Evolutionary conservation across 2,113 vertebrate genomes (phyloP).

Genomic region (Loxodonta africana): DNA sequence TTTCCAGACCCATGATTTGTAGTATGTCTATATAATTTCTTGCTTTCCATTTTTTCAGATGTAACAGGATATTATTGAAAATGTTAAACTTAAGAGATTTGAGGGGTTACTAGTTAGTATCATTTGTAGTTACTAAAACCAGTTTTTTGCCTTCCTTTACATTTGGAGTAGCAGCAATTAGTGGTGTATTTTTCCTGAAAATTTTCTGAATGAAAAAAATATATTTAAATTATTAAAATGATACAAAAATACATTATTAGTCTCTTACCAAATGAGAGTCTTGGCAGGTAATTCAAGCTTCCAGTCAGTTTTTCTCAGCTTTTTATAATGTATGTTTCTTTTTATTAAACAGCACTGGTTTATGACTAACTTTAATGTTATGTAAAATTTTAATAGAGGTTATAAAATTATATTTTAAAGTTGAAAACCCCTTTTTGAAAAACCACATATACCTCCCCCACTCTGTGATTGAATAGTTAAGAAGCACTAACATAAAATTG

Average conservation of each 20-base stretch:
- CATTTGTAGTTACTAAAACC: background rate
- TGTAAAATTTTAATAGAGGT: slow-evolving; percentile 62
- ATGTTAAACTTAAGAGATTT: slow-evolving; percentile 4
- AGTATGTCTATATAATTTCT: background rate
- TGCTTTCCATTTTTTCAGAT: background rate
- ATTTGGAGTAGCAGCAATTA: background rate
- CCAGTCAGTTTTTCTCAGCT: slow-evolving; percentile 21
- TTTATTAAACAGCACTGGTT: slow-evolving; percentile 33
- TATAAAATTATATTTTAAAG: slow-evolving; percentile 67
- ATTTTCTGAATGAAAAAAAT: background rate
- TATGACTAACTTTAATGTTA: slow-evolving; percentile 17
- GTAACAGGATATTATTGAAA: background rate
- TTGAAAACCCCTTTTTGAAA: slow-evolving; percentile 55
- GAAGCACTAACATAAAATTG: slow-evolving; percentile 34
- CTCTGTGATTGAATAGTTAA: background rate
- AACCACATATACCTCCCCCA: background rate
- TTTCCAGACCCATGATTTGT: background rate
- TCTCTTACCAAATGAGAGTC: background rate
- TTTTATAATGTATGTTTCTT: slow-evolving; percentile 42
- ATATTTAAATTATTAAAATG: background rate
- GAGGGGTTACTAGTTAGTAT: background rate
- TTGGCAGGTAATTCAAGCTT: slow-evolving; percentile 41
- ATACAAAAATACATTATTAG: background rate
- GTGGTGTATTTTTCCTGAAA: background rate
- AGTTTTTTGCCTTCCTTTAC: background rate